These are phyloP conservation scores for Hirtodrosophila alboralis DNA, from an alignment of 2,888 invertebrate genomes.

Conservation along the genomic window DNA sequence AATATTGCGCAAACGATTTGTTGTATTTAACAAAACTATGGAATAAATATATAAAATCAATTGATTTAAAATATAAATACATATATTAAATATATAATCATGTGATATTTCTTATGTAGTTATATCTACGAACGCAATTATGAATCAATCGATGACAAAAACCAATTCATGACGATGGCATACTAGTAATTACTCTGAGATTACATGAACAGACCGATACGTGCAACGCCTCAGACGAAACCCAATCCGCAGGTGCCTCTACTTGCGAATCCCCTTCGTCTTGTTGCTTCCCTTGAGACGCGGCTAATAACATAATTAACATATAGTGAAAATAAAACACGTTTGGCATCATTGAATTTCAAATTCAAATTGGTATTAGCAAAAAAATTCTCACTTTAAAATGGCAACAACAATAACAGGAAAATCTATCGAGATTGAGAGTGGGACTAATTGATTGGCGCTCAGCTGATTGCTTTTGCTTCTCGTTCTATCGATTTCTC, in stretches of 20 bases:
- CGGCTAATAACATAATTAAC: slow-evolving; percentile 57
- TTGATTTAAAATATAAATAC: too few relatives aligned
- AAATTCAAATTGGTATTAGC: slow-evolving; percentile 46
- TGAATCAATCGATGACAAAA: too few relatives aligned
- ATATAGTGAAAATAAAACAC: slow-evolving; percentile 64
- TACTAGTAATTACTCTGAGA: slow-evolving; percentile 2
- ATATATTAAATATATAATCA: too few relatives aligned
- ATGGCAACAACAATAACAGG: slow-evolving; percentile 3
- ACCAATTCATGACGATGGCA: slow-evolving; percentile 20
- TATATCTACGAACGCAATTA: too few relatives aligned
- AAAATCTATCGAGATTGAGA: slow-evolving; percentile 1
- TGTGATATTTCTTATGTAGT: too few relatives aligned
- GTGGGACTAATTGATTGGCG: slow-evolving; percentile 17
- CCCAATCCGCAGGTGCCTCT: slow-evolving; percentile 5
- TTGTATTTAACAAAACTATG: too few relatives aligned
- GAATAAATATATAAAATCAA: too few relatives aligned
- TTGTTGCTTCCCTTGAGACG: slow-evolving; percentile 10
- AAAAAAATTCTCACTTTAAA: slow-evolving; percentile 12
- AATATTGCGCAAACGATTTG: too few relatives aligned
- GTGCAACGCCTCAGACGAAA: slow-evolving; percentile 22
- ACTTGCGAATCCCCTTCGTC: neutral
- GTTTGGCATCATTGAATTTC: slow-evolving; percentile 65
- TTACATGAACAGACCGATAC: slow-evolving; percentile 10
- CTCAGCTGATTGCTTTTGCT: slow-evolving; percentile 39
- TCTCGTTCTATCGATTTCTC: slow-evolving; percentile 7